Percentiles rank a stretch among this genome's conserved stretches.
Evolutionary conservation across 2,113 vertebrate species (phyloP).

Genomic region (Apodemus speciosus): DNA sequence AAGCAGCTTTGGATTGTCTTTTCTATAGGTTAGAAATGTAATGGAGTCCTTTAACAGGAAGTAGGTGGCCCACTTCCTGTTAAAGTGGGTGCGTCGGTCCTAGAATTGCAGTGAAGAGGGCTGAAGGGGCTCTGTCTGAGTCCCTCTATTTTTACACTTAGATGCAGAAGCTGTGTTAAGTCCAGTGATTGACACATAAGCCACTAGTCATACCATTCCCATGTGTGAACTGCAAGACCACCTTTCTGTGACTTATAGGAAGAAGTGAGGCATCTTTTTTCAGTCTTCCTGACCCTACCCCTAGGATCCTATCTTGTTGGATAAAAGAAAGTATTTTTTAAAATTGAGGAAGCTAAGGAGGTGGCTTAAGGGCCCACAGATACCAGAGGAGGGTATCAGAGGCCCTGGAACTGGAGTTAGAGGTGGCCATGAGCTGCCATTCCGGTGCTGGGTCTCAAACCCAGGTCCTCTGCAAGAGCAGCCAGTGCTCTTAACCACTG

Average conservation of each 20-base stretch:
- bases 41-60: neutral
- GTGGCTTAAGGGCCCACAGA: neutral
- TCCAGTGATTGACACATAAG: neutral
- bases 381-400: neutral
- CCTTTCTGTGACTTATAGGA: neutral
- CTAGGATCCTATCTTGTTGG: neutral
- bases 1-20: neutral
- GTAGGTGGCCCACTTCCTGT: neutral
- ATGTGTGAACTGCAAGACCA: rapidly evolving
- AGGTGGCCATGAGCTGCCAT: neutral
- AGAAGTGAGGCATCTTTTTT: neutral
- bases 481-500: neutral
- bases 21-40: constrained; percentile 12
- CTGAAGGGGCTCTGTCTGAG: neutral
- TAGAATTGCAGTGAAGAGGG: neutral
- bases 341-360: neutral
- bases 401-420: neutral
- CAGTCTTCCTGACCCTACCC: neutral
- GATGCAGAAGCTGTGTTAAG: neutral
- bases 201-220: neutral
- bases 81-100: neutral
- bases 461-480: neutral
- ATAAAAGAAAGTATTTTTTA: neutral
- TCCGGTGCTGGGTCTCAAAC: neutral
- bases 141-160: neutral